Evolutionary conservation across 2,113 vertebrate genomes (phyloP).

Genomic region (Solea solea): DNA sequence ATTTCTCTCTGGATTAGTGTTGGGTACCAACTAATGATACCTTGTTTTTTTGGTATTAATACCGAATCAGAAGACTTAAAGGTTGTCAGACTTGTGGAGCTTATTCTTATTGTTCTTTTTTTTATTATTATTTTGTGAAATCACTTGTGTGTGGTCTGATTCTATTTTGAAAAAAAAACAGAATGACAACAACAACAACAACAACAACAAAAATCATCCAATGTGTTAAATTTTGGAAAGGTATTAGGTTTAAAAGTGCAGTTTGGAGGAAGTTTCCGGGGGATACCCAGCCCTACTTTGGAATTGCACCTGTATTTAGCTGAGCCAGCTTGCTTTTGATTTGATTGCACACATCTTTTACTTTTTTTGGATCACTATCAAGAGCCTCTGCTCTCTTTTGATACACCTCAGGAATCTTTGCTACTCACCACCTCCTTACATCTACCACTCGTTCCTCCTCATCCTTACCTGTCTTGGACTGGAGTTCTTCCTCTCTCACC

Average conservation of each 20-base stretch:
- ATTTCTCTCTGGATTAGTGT: slow-evolving; percentile 59
- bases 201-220: slow-evolving; percentile 6
- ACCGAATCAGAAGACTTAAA: background rate
- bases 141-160: slow-evolving; percentile 22
- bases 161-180: slow-evolving; percentile 5
- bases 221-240: slow-evolving; percentile 21
- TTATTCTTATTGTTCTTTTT: slow-evolving; percentile 10
- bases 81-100: slow-evolving; percentile 3
- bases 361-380: slow-evolving; percentile 30
- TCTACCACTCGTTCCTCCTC: slow-evolving; percentile 29
- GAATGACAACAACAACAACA: background rate
- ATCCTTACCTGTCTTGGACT: slow-evolving; percentile 43
- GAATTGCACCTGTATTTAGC: slow-evolving; percentile 56
- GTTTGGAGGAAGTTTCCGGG: background rate
- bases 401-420: slow-evolving; percentile 79
- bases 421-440: slow-evolving; percentile 52
- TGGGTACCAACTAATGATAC: slow-evolving; percentile 27
- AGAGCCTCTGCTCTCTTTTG: slow-evolving; percentile 65
- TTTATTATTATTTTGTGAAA: slow-evolving; percentile 10
- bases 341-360: slow-evolving; percentile 55
- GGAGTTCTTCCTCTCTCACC: slow-evolving; percentile 40
- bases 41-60: slow-evolving; percentile 2
- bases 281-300: slow-evolving; percentile 47
- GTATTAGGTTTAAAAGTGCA: slow-evolving; percentile 32
- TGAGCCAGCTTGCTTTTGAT: slow-evolving; percentile 68